phyloP scores from a whole-genome alignment of 2,797 vertebrate species.

The Phoxinus dragarum region DNA sequence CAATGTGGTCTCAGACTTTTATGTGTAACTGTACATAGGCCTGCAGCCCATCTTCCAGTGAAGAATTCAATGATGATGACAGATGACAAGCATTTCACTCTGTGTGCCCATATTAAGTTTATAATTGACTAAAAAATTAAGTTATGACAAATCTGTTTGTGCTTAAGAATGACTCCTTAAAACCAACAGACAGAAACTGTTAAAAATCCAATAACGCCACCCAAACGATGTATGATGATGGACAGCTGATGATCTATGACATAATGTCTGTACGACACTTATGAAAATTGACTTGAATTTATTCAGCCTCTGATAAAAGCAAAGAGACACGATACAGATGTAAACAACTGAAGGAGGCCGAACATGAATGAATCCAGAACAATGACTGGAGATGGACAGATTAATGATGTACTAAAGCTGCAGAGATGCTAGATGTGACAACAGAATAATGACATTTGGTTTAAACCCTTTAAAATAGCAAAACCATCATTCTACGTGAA shows the following conservation, averaged over 20 bases:
- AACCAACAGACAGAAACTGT: not conserved
- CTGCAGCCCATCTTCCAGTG: not conserved
- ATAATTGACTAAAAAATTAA: not conserved
- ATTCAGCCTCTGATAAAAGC: not conserved
- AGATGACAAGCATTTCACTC: not conserved
- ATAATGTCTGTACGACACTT: not conserved
- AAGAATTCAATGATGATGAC: not conserved
- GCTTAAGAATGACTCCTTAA: not conserved
- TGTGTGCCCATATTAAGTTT: not conserved
- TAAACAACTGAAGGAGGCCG: conserved; percentile 26
- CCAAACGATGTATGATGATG: not conserved
- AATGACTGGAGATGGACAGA: not conserved
- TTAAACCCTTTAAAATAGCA: not conserved
- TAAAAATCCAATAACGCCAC: not conserved
- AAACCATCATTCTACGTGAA: not conserved
- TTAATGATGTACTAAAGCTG: not conserved
- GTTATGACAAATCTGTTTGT: not conserved
- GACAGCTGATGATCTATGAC: too few species aligned
- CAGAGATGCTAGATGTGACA: not conserved
- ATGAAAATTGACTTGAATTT: not conserved
- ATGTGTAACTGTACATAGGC: too few species aligned
- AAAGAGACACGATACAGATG: not conserved
- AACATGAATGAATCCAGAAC: conserved; percentile 4
- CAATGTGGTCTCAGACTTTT: not conserved
- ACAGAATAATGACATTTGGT: not conserved